Evolutionary conservation across 2,113 vertebrate species (phyloP), one percentile per base, ranked within the genome.

Genomic region (Coturnix japonica): DNA sequence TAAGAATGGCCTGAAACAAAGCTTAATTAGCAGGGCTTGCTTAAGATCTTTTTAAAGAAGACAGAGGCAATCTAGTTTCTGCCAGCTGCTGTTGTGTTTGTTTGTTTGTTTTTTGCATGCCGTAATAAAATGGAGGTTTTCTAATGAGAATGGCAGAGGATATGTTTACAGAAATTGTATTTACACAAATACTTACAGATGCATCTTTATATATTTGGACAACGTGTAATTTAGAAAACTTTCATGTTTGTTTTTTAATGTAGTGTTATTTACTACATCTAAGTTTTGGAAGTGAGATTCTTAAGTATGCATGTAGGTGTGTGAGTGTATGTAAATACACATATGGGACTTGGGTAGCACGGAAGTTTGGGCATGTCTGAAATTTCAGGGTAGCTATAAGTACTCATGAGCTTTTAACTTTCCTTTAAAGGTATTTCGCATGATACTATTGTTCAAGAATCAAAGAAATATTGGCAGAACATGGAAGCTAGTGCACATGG

Each of bases 391-490:
- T 31, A 56, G 49, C 54, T 7, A 0, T 6, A 43, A 79, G 23
- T 11, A 12, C 25, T 87, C n/a, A 80, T 81, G 66, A 73, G 41
- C 37, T 87, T 16, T 89, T 12, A 5, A 10, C 17, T 22, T 72
- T 64, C 51, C 76, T 92, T 92, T 59, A 31, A 94, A 99, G 99
- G 98, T 93, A 99, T 99, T 94, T 97, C 98, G 26, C 98, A 98
- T 93, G 98, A 99, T 96, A 96, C 94, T 95, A 98, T 99, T 93
- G 98, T 98, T 95, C 98, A 98, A 85, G 99, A 99, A 94, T 99
- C 99, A 43, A 98, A 97, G 86, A 98, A 97, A 63, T 99, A 98
- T 96, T 99, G 98, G 98, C 97, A 97, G 78, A 98, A 97, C 72
- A 86, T 98, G 89, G 98, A 98, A 66, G 97, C 97, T 31, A 97